phyloP scores from a whole-genome alignment of 2,888 invertebrate genomes.

The Cremastobaeus sp. region DNA sequence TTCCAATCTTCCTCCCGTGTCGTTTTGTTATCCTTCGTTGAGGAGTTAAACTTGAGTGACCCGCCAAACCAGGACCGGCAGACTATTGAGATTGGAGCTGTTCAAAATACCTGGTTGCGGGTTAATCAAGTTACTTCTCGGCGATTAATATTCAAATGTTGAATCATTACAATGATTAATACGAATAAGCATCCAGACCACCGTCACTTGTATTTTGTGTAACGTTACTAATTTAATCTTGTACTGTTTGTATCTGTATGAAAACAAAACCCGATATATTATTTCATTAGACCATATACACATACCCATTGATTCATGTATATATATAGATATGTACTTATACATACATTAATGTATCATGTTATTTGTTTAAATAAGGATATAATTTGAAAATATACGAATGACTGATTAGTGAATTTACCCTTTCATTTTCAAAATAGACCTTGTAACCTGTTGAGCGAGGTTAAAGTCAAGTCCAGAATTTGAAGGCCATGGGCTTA shows the following conservation, averaged over 20 bases:
- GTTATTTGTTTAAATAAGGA: conserved; percentile 58
- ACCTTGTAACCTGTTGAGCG: conserved; percentile 5
- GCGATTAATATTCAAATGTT: conserved; percentile 36
- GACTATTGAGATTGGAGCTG: too few species aligned
- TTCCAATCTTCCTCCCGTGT: conserved; percentile 37
- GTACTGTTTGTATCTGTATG: conserved; percentile 56
- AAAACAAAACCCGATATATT: conserved; percentile 46
- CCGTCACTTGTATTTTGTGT: conserved; percentile 55
- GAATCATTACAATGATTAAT: conserved; percentile 55
- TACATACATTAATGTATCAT: conserved; percentile 51
- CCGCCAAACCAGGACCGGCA: too few species aligned
- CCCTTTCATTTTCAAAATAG: conserved; percentile 18
- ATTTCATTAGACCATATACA: conserved; percentile 50
- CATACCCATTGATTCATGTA: conserved; percentile 52
- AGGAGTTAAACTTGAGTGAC: conserved; percentile 16
- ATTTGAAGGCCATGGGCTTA: conserved; percentile 3
- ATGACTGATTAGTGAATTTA: conserved; percentile 36
- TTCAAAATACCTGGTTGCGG: not conserved
- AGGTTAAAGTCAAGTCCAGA: too few species aligned
- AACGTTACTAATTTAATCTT: conserved; percentile 58
- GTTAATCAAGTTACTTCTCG: conserved; percentile 30
- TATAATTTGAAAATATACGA: conserved; percentile 49
- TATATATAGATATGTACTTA: conserved; percentile 56
- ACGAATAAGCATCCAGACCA: conserved; percentile 44
- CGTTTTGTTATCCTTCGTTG: conserved; percentile 41